Evolutionary conservation across 2,888 invertebrate genomes (phyloP).

Genomic region (Tipula vernalis): DNA sequence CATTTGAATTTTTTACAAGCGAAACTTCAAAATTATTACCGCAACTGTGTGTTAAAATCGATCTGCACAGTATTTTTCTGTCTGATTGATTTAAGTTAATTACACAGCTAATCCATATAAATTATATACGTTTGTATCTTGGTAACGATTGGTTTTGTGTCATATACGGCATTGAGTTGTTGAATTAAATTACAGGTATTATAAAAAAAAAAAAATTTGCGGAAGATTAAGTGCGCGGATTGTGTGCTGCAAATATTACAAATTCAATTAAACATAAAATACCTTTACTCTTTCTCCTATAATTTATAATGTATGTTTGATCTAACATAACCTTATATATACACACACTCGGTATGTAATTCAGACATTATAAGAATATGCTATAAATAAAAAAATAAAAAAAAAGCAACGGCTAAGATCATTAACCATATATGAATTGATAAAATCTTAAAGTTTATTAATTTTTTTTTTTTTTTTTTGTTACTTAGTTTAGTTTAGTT

Average conservation of each 20-base stretch:
- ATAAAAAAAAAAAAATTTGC: not conserved
- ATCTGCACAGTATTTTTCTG: too few relatives aligned
- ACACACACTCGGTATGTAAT: not conserved
- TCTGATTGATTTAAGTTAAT: too few relatives aligned
- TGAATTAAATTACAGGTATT: too few relatives aligned
- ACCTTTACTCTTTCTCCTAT: not conserved
- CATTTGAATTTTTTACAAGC: too few relatives aligned
- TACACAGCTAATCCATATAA: too few relatives aligned
- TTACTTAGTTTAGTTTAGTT: not conserved
- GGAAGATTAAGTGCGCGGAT: not conserved
- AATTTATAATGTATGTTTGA: not conserved
- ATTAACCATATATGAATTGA: slow-evolving; percentile 4
- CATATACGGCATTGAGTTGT: too few relatives aligned
- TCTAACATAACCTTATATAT: not conserved
- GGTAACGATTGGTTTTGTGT: too few relatives aligned
- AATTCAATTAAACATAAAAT: not conserved
- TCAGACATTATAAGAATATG: not conserved
- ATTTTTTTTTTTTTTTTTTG: not conserved
- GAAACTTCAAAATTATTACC: too few relatives aligned
- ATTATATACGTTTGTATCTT: too few relatives aligned
- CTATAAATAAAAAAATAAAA: not conserved
- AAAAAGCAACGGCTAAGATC: not conserved
- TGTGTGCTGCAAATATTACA: not conserved
- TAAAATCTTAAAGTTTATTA: slow-evolving; percentile 4
- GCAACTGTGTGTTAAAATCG: too few relatives aligned